Percentiles rank a stretch among this genome's conserved stretches.
Evolutionary conservation across 2,797 vertebrate genomes (phyloP).

Genomic region (Premnoplex brunnescens): DNA sequence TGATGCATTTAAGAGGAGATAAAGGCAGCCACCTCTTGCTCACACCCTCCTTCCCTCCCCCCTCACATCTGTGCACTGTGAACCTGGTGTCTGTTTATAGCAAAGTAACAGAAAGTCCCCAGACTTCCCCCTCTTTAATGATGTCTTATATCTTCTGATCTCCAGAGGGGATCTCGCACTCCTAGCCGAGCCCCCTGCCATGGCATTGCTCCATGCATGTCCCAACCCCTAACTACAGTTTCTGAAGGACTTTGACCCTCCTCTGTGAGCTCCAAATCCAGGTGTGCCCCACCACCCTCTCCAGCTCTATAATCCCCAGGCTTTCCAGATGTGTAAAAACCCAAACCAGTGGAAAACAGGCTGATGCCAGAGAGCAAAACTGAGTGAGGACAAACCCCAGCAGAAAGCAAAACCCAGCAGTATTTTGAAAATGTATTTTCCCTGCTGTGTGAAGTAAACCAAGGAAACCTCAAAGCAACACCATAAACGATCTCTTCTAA

Average conservation of each 20-base stretch:
- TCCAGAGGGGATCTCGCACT: rapidly evolving
- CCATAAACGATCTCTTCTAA: background rate
- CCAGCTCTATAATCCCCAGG: background rate
- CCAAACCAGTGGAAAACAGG: rapidly evolving
- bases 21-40: background rate
- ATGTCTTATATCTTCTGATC: background rate
- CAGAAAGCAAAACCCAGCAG: background rate
- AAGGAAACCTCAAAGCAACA: slow-evolving; percentile 20
- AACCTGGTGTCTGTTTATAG: background rate
- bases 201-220: rapidly evolving
- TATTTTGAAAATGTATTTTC: background rate
- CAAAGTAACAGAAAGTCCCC: slow-evolving; percentile 22
- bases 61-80: background rate
- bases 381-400: rapidly evolving
- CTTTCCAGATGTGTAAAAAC: rapidly evolving
- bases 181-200: background rate
- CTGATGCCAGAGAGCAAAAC: background rate
- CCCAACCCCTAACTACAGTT: background rate
- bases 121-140: background rate
- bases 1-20: rapidly evolving
- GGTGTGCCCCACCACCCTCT: background rate
- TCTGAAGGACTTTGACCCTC: background rate
- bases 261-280: background rate
- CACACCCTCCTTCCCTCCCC: background rate
- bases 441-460: background rate